These are phyloP conservation scores for Mythimna loreyi DNA, from an alignment of 2,888 invertebrate species.

Conservation along the genomic window DNA sequence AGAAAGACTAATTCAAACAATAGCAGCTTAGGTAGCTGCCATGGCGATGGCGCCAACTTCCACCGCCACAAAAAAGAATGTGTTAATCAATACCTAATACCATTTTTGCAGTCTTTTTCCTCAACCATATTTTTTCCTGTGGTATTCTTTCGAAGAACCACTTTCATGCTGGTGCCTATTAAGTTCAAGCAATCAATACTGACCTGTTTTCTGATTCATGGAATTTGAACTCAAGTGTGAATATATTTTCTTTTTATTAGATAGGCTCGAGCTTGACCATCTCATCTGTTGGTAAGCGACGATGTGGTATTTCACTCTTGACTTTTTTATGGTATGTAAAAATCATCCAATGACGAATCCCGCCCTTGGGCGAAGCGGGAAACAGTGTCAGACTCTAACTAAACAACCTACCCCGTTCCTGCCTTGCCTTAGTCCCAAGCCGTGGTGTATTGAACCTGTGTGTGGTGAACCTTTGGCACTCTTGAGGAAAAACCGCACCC, in stretches of 20 bases:
- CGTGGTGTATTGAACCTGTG: too few relatives aligned
- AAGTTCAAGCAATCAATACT: conserved; percentile 35
- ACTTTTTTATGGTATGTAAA: too few relatives aligned
- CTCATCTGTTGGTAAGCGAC: too few relatives aligned
- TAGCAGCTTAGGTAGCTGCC: not conserved
- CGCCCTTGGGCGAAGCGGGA: too few relatives aligned
- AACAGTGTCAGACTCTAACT: too few relatives aligned
- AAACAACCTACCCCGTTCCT: too few relatives aligned
- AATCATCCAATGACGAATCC: too few relatives aligned
- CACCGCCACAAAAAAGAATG: not conserved
- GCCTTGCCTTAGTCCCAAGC: too few relatives aligned
- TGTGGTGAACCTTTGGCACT: too few relatives aligned
- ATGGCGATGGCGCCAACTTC: not conserved
- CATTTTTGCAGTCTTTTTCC: conserved; percentile 29
- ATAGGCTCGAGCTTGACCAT: too few relatives aligned
- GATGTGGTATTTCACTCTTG: too few relatives aligned
- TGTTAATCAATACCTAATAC: not conserved
- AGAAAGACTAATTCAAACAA: not conserved
- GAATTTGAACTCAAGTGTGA: conserved; percentile 27
- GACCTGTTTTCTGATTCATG: conserved; percentile 28
- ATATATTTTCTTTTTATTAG: conserved; percentile 8
- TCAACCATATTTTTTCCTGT: conserved; percentile 14
- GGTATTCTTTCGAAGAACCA: conserved; percentile 38
- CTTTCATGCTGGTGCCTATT: conserved; percentile 13
- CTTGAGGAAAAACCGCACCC: too few relatives aligned